Percentiles rank a stretch among this genome's conserved stretches.
Evolutionary conservation across 2,888 invertebrate genomes (phyloP).

Genomic region (Spatulosminthurus flaviceps): DNA sequence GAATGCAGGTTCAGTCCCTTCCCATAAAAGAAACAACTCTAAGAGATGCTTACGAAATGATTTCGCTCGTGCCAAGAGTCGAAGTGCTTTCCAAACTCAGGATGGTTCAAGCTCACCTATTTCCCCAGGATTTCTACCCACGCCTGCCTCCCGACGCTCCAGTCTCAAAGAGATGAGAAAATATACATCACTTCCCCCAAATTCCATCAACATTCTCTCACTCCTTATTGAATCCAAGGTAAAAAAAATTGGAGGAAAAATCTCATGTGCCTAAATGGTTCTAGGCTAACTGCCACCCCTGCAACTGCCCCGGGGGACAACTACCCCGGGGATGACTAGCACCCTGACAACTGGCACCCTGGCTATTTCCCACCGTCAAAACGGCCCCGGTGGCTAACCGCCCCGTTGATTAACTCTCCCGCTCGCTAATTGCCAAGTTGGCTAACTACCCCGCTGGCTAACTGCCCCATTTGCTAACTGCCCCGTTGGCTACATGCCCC

Average conservation of each 20-base stretch:
- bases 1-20: conserved; percentile 31
- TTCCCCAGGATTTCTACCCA: conserved; percentile 64
- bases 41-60: conserved; percentile 69
- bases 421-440: too few species aligned
- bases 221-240: conserved; percentile 70
- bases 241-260: conserved; percentile 45
- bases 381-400: too few species aligned
- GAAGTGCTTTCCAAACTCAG: conserved; percentile 68
- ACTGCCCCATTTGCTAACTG: too few species aligned
- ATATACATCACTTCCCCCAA: conserved; percentile 69
- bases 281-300: too few species aligned
- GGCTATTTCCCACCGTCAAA: too few species aligned
- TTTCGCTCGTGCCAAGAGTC: conserved; percentile 68
- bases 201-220: conserved; percentile 69
- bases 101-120: conserved; percentile 63
- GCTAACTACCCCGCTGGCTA: too few species aligned
- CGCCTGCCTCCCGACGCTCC: conserved; percentile 66
- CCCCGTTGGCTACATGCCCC: too few species aligned
- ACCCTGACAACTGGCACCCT: too few species aligned
- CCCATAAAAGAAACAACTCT: conserved; percentile 66
- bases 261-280: too few species aligned
- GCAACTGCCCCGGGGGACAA: too few species aligned
- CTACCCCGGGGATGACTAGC: too few species aligned
- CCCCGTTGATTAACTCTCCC: too few species aligned
- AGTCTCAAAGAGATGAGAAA: conserved; percentile 70